phyloP scores from a whole-genome alignment of 2,113 vertebrate species.

The Choloepus hoffmanni region DNA sequence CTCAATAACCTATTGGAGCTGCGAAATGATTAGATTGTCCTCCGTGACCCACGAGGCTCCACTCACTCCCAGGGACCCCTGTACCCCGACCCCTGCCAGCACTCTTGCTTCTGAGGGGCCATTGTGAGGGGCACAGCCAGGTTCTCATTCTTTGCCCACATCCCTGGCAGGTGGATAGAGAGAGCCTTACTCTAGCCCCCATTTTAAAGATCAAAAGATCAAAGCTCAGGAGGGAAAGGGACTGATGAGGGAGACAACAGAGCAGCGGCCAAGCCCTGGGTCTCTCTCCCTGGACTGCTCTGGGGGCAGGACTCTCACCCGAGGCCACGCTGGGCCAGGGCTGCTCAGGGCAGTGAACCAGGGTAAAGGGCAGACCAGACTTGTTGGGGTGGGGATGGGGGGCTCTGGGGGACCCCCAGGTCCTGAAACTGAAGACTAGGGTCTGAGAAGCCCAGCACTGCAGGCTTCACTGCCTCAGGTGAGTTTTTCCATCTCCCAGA shows the following conservation, averaged over 20 bases:
- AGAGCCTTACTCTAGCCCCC: background rate
- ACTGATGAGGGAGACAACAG: background rate
- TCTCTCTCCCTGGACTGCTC: background rate
- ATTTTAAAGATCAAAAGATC: background rate
- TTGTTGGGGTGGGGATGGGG: background rate
- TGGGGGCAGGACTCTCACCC: background rate
- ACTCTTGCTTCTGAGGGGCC: background rate
- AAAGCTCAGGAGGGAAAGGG: background rate
- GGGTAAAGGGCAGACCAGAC: background rate
- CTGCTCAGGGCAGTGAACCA: background rate
- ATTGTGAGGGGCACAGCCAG: background rate
- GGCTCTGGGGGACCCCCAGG: no score
- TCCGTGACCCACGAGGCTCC: background rate
- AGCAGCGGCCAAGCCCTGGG: background rate
- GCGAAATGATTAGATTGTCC: slow-evolving; percentile 78
- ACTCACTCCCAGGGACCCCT: slow-evolving; percentile 51
- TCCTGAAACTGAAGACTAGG: background rate
- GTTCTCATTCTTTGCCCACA: background rate
- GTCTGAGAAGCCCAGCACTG: background rate
- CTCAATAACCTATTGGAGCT: slow-evolving; percentile 75
- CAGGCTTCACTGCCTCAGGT: background rate
- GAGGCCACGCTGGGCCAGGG: background rate
- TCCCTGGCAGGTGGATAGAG: background rate
- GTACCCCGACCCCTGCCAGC: background rate
- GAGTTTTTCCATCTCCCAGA: background rate